Percentiles rank a stretch among this genome's conserved stretches.
Conservation (phyloP, 2,797 vertebrate species). For the Gallinago stenura region DNA sequence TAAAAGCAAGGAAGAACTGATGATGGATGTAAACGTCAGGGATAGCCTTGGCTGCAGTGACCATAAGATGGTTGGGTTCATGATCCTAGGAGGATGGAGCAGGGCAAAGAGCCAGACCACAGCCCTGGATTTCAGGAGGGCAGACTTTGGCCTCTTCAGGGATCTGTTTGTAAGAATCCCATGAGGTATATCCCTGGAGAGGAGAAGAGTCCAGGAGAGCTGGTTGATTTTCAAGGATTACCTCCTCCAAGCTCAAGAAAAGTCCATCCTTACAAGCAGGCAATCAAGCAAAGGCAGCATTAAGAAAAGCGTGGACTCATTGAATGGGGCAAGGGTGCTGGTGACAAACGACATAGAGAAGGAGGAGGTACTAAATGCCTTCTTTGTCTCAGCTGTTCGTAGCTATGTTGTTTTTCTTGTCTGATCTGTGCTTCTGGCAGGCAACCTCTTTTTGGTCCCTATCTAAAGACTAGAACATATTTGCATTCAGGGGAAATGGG, state of each 20-base stretch:
- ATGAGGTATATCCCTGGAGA: too few relatives aligned
- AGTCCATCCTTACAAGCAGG: neutral
- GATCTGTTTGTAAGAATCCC: too few relatives aligned
- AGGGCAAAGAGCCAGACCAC: neutral
- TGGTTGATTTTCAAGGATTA: too few relatives aligned
- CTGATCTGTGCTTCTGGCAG: neutral
- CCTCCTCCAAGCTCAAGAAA: too few relatives aligned
- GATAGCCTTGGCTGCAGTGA: neutral
- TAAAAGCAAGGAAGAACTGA: neutral
- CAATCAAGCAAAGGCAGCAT: neutral
- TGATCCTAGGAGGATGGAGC: too few relatives aligned
- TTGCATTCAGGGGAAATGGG: rapidly evolving
- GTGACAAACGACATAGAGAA: neutral
- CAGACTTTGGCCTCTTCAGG: neutral
- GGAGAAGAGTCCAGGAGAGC: too few relatives aligned
- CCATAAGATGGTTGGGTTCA: neutral
- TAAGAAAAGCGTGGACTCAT: neutral
- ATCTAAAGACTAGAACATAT: neutral
- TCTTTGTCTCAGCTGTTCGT: neutral
- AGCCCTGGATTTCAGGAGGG: neutral
- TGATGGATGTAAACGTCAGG: neutral
- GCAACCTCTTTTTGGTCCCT: neutral
- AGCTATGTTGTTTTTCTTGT: neutral
- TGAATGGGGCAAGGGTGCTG: neutral
- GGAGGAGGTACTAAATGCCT: too few relatives aligned